phyloP scores from a whole-genome alignment of 92 coral and sea anemone species.

The Zoanthus sociatus region DNA sequence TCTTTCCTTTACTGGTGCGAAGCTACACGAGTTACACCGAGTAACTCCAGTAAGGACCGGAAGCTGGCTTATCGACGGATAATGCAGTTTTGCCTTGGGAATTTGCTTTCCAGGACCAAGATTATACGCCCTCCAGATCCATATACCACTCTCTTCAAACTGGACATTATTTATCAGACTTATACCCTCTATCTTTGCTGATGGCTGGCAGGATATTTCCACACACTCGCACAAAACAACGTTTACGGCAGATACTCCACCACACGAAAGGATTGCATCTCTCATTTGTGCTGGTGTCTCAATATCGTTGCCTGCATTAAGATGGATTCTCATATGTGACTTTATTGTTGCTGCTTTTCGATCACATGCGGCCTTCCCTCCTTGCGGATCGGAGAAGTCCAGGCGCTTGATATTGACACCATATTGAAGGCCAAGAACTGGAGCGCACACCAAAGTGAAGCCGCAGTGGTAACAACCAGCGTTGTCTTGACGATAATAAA shows the following conservation, averaged over 20 bases:
- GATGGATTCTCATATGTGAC: slow-evolving; percentile 68
- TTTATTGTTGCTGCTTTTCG: slow-evolving; percentile 74
- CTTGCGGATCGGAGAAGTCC: slow-evolving; percentile 69
- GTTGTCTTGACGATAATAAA: slow-evolving; percentile 13
- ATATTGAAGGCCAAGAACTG: slow-evolving; percentile 61
- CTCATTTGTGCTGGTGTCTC: slow-evolving; percentile 68
- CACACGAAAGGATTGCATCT: slow-evolving; percentile 66
- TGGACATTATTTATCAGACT: slow-evolving; percentile 6
- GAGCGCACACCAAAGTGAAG: slow-evolving; percentile 58
- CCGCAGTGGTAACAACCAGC: slow-evolving; percentile 55
- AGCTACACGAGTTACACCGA: slow-evolving; percentile 4
- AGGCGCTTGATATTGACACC: slow-evolving; percentile 65
- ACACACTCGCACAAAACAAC: slow-evolving; percentile 51
- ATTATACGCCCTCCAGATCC: not conserved
- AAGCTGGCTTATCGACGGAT: not conserved
- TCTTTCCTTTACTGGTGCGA: slow-evolving; percentile 23
- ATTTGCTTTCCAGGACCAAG: slow-evolving; percentile 3
- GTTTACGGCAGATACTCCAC: slow-evolving; percentile 63
- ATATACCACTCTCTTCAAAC: not conserved
- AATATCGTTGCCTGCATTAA: slow-evolving; percentile 68
- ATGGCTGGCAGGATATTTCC: slow-evolving; percentile 5
- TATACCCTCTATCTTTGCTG: slow-evolving; percentile 5
- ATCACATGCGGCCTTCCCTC: slow-evolving; percentile 64
- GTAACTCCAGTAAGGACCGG: slow-evolving; percentile 13
- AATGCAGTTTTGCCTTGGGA: slow-evolving; percentile 2